Evolutionary conservation across 2,888 invertebrate species (phyloP).

Genomic region (Ophion slaviceki): DNA sequence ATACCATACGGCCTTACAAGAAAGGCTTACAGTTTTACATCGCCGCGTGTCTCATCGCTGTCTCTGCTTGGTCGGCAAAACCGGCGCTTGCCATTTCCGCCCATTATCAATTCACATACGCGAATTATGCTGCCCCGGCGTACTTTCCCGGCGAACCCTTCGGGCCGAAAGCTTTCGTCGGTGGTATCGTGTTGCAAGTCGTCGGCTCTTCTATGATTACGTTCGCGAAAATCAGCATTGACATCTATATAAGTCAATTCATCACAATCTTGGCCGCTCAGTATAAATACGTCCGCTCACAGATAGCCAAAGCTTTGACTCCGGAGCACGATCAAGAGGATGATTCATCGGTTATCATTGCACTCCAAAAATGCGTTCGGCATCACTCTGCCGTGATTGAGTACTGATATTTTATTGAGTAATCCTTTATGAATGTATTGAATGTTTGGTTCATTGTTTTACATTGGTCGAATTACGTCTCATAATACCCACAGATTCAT

Average conservation of each 20-base stretch:
- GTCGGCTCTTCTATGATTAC: conserved; percentile 54
- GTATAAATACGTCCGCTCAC: conserved; percentile 67
- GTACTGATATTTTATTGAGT: conserved; percentile 20
- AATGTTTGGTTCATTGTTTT: neutral
- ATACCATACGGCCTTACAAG: conserved; percentile 60
- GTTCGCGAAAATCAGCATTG: conserved; percentile 67
- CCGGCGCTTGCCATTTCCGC: conserved; percentile 58
- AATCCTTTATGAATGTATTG: neutral
- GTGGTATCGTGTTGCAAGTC: conserved; percentile 55
- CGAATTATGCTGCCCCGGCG: conserved; percentile 68
- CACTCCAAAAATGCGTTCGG: conserved; percentile 52
- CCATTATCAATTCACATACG: conserved; percentile 65
- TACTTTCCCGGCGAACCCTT: conserved; percentile 68
- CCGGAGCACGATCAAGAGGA: neutral
- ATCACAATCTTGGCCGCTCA: conserved; percentile 70
- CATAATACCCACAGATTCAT: no score
- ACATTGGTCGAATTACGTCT: neutral
- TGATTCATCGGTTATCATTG: conserved; percentile 19
- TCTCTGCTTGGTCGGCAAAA: conserved; percentile 59
- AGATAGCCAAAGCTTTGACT: conserved; percentile 54
- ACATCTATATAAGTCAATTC: conserved; percentile 71
- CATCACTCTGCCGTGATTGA: conserved; percentile 54
- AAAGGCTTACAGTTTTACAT: conserved; percentile 68
- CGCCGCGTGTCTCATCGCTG: conserved; percentile 36
- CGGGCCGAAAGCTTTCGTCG: conserved; percentile 54